Evolutionary conservation across 2,888 invertebrate species (phyloP), one percentile per base, ranked within the genome.

Genomic region (Lasioglossum malachurum): DNA sequence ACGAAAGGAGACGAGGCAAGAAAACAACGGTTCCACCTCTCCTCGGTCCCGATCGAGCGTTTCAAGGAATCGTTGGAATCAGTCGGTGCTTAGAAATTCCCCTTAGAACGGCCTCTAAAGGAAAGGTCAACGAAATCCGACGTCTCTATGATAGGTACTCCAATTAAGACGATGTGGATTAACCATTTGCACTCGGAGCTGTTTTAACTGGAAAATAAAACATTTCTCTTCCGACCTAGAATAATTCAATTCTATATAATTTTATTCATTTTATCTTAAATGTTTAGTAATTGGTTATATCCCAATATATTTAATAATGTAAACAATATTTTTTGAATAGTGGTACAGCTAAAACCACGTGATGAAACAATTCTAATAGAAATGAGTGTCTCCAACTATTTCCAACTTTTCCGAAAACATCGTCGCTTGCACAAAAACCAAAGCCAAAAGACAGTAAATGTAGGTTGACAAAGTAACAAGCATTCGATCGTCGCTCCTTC

Each of bases 31-130:
- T 83, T 35, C 75, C 60, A 60, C 41, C 67, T 69, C 77, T 84
- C 31, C 38, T 16, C 53, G 73, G 44, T 38, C 35, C 69, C 69
- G 69, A 41, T 82, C 53, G 53, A 72, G 49, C 27, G 84, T 79
- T 84, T 85, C 79, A 64, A 79, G 75, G 84, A 85, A 84, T 84
- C 78, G 75, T 53, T 67, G 84, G 75, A 60, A 60, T 35, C 35
- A 23, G 27, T 53, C 49, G 53, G 27, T 27, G 77, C n/a, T 31
- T 44, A 23, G 83, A 84, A 53, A 84, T 84, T 84, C 84, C 74
- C 49, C 73, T 53, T 23, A 75, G 27, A 46, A 60, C 27, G 69
- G 69, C 85, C 78, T 74, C 85, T 53, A 16, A 19, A 71, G 2
- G 46, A 75, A 80, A 86, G 75, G 75, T 81, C 81, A 14, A 35